A percentile compares a stretch with the other conserved stretches of the same genome.
phyloP scores from a whole-genome alignment of 1,140 invertebrate species.

The Drosophila sturtevanti region DNA sequence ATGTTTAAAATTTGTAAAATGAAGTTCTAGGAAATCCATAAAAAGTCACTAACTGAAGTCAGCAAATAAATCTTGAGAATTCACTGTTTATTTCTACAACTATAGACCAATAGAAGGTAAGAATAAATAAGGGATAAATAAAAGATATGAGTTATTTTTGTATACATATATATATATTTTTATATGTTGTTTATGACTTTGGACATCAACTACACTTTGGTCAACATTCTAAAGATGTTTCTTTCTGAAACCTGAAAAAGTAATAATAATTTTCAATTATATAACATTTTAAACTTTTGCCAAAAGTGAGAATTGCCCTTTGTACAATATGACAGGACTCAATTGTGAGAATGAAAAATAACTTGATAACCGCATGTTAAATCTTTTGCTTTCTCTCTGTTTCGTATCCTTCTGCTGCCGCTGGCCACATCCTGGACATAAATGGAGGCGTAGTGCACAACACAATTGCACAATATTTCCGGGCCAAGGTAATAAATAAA shows the following conservation, averaged over 20 bases:
- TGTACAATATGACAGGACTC: constrained; percentile 35
- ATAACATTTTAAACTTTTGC: background rate
- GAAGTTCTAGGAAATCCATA: no score
- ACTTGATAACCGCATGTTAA: constrained; percentile 55
- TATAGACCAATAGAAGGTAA: no score
- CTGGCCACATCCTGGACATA: constrained; percentile 36
- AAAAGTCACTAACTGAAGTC: no score
- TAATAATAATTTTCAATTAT: background rate
- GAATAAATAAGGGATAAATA: background rate
- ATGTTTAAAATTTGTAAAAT: no score
- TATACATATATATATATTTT: background rate
- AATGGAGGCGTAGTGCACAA: constrained; percentile 23
- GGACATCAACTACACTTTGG: no score
- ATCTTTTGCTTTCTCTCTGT: constrained; percentile 12
- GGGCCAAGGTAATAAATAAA: constrained; percentile 79
- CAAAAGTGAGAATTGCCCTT: background rate
- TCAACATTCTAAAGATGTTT: background rate
- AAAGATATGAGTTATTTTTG: background rate
- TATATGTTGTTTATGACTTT: background rate
- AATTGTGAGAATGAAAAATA: constrained; percentile 60
- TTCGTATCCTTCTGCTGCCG: background rate
- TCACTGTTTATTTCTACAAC: no score
- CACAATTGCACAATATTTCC: constrained; percentile 78
- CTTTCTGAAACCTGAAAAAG: background rate
- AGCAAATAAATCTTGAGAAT: no score